Evolutionary conservation across 1,140 invertebrate species (phyloP), one percentile per base, ranked within the genome.

Genomic region (Bursaphelenchus mucronatus): DNA sequence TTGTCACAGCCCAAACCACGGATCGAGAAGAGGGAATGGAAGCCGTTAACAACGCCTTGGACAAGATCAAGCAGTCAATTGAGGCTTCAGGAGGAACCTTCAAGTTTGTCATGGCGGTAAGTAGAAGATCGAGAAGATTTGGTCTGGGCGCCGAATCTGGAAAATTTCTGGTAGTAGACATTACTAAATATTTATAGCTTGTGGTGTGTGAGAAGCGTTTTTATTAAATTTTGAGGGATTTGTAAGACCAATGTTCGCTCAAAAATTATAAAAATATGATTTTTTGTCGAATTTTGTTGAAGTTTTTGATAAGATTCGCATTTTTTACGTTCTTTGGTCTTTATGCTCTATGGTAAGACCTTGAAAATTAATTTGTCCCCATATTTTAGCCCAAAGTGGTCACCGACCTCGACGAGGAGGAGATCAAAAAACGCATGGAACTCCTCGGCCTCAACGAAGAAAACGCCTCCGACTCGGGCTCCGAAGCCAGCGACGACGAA

Each of bases 1-100:
- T 98, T 55, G 94, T 98, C 87, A 98, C 94, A 10, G 97, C 94
- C 49, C 91, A 92, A 41, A 97, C 94, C 4, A 89, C 96, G 46
- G 95, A 99, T 82, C 90, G 94, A 82, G 86, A 88, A 63, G 74
- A 59, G 40, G 71, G 73, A 21, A 53, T 74, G 40, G 71, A 76
- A 44, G 74, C 71, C 17, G 83, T 98, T 43, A 89, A 92, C 76
- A 87, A 89, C 77, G 92, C 93, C 15, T 90, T 97, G 63, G 88
- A 90, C 66, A 87, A 88, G 71, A 94, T 98, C 57, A 87, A 91
- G 80, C 85, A 87, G 65, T 89, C 88, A 69, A 97, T 98, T 64
- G 85, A 87, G 45, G 76, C 61, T 52, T 86, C 88, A 10, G 90
- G 91, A 53, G 95, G 95, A 67, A 90, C 91, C 53, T 97, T 97